Conservation (phyloP, 2,797 vertebrate genomes). For the Argya squamiceps region DNA sequence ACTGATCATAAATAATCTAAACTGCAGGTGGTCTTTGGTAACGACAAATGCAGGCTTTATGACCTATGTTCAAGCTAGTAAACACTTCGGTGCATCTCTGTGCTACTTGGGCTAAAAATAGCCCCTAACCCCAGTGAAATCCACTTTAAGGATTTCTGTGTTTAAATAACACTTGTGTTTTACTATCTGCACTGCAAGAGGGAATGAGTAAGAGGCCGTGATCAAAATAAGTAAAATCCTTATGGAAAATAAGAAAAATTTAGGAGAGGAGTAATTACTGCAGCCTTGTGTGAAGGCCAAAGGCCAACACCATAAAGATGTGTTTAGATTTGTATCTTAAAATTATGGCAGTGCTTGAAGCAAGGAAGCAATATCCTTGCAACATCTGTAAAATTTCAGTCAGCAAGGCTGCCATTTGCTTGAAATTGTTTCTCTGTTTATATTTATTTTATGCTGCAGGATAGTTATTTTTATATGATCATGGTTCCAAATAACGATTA, state of each 20-base stretch:
- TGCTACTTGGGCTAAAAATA: constrained; percentile 57
- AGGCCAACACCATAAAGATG: neutral
- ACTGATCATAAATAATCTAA: constrained; percentile 58
- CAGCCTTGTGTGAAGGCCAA: neutral
- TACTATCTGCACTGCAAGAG: neutral
- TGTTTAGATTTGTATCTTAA: neutral
- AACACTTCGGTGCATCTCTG: constrained; percentile 48
- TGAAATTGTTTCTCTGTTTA: neutral
- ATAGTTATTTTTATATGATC: neutral
- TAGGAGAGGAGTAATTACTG: neutral
- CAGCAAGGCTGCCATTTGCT: neutral
- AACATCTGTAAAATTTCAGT: neutral
- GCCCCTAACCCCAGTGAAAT: constrained; percentile 12
- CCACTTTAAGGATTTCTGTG: constrained; percentile 40
- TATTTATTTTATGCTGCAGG: neutral
- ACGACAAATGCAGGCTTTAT: constrained; percentile 53
- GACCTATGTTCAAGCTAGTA: constrained; percentile 59
- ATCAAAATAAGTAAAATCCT: neutral
- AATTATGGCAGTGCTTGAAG: neutral
- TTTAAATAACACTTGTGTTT: constrained; percentile 12
- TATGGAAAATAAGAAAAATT: neutral
- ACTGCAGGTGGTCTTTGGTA: constrained; percentile 66
- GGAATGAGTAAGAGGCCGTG: neutral
- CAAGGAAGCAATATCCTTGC: neutral
- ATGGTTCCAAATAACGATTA: neutral